Evolutionary conservation across 2,113 vertebrate genomes (phyloP), one percentile per base, ranked within the genome.

Genomic region (Pteruthius melanotis): DNA sequence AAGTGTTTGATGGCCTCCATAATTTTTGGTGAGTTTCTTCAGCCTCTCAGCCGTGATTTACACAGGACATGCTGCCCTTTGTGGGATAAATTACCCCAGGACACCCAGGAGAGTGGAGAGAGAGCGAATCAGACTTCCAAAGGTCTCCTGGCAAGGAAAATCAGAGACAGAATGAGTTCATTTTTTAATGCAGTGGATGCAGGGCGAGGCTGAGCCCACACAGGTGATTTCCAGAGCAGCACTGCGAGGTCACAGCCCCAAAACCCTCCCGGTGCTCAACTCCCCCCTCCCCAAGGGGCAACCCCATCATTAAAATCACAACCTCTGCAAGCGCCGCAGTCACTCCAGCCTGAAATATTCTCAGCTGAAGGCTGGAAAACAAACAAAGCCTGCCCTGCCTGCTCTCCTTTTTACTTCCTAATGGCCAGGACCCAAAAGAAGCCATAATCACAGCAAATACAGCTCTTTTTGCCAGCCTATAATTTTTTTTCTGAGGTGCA

Each of bases 391-490:
- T 11, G 9, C 71, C 59, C 35, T 16, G 30, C 28, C 69, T 82
- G 71, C 61, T 71, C 76, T 61, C 40, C 45, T 89, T 54, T 94
- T 71, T 60, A n/a, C 80, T 95, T 69, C 45, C 56, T 92, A 91
- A 94, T 56, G 81, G 93, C 76, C 88, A 95, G 86, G 9, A 83
- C 91, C n/a, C 11, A 83, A 94, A 97, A 90, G 90, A 91, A 80
- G 61, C 78, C 87, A 37, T 71, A 92, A 97, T 90, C 90, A 78
- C 78, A 68, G 40, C 52, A 97, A 97, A 95, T 16, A 19, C 68
- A 92, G 53, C 65, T 84, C 85, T 78, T 84, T 54, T 61, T 89
- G 57, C 82, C 79, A 95, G 92, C 63, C 96, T 94, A 1, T 83
- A 90, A 95, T 97, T 96, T 91, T 56, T 93, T 21, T 94, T 20